Base-by-base conservation (phyloP, 2,797 vertebrate species). In the Diceros bicornis region DNA sequence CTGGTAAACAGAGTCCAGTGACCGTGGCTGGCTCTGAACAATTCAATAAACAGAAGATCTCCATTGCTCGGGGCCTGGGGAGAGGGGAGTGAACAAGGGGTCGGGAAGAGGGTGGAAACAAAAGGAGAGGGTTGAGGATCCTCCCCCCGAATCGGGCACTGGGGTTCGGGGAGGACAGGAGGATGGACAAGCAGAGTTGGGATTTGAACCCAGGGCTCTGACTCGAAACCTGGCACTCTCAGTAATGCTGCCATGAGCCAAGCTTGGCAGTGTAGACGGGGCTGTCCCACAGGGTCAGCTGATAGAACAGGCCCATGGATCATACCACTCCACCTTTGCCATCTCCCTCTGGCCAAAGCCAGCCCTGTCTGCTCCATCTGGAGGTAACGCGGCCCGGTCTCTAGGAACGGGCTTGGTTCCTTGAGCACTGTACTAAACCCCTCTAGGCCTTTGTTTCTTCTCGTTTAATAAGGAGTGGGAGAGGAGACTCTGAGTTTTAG, bases 221-320 rank as follows among this genome's bases (percentile, higher is more conserved):
- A 27, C 29, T 64, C 27, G 75, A 18, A 66, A 44, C 37, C 41
- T n/a, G 59, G 69, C 12, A 2, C 47, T 77, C 68, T 41, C 37
- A 37, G 50, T 4, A 11, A 25, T 17, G 8, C 21, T 2, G 14
- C 55, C 29, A 0, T 1, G 2, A 18, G 29, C 71, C 1, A 0
- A 8, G 7, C n/a, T 32, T 77, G 62, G 68, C 23, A 0, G 12
- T 12, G 1, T 9, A 23, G 41, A 32, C 1, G 0, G 14, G 2
- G 5, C 44, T 69, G 74, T 71, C 32, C 18, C 44, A 2, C 0
- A 4, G 47, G 41, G 32, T 23, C 57, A 5, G 74, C 62, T 5
- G 47, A 12, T 23, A 18, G 41, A 32, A 25, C 0, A 1, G 18
- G 12, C 14, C 32, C 3, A 0, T 7, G 79, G 61, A 16, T 41